Base-by-base conservation (phyloP, 2,797 vertebrate species). In the Dipus sagitta region DNA sequence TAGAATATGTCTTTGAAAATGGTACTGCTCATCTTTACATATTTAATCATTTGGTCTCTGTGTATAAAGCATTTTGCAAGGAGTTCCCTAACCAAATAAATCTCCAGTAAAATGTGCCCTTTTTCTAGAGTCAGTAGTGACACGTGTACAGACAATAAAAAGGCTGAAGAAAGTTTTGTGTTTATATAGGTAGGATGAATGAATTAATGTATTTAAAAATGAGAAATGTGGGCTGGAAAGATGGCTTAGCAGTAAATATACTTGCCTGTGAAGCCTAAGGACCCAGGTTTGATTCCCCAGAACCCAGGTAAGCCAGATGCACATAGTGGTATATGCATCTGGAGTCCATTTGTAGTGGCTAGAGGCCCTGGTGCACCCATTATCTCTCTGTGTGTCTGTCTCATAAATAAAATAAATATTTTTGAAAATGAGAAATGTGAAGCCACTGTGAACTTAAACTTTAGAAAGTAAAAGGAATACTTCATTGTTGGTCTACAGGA, bases 191-290 rank as follows among this genome's bases (percentile, higher is more conserved):
- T 74, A 47, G 24, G 14, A 6, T 42, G 18, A 28, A 71, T 70
- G 32, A 90, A 83, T 34, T 88, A n/a, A 65, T 75, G 54, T 88
- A 79, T 24, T 77, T 82, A 52, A 95, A 95, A 93, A 82, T 38
- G 15, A 91, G 28, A 54, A 86, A 42, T 68, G 32, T 64, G 71
- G 47, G 47, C 47, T 47, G 47, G 8, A 47, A 7, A 47, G 47
- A 47, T 47, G 47, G 47, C 47, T 47, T 47, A 47, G 47, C 6
- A 47, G 47, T 47, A 9, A 47, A 47, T 47, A 7, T 11, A 47
- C 47, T 47, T 47, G 47, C 47, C 47, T 47, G 47, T 47, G 47
- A 47, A 47, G 47, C 47, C 47, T 47, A 47, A 47, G 47, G 47
- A 47, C 47, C 47, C 47, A 47, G 47, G 47, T 47, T 47, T 11